Evolutionary conservation across 2,113 vertebrate genomes (phyloP).

Genomic region (Lonchura striata): DNA sequence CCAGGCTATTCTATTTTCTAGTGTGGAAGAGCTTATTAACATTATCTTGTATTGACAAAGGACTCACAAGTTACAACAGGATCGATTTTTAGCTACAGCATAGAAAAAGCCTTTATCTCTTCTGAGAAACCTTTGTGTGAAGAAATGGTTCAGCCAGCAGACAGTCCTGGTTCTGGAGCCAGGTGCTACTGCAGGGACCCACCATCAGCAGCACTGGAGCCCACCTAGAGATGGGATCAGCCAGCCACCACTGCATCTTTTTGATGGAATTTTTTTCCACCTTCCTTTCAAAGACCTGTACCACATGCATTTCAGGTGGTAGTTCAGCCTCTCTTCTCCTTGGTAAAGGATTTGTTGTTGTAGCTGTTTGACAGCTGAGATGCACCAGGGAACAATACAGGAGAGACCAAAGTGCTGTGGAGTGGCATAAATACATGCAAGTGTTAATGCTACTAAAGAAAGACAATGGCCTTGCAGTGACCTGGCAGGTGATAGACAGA

Average conservation of each 20-base stretch:
- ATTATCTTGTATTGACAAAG: not conserved
- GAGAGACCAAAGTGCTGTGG: not conserved
- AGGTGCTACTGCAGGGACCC: not conserved
- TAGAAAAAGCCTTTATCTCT: not conserved
- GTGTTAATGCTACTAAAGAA: not conserved
- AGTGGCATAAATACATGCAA: not conserved
- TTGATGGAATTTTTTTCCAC: not conserved
- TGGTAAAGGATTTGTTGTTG: not conserved
- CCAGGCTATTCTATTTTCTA: not conserved
- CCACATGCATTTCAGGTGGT: not conserved
- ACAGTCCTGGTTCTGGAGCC: not conserved
- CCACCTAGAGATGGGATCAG: not conserved
- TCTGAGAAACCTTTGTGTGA: not conserved
- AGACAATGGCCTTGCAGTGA: not conserved
- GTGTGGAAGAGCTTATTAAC: not conserved
- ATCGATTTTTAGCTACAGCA: not conserved
- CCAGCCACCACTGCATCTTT: not conserved
- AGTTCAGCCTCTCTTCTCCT: not conserved
- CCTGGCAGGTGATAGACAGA: rapidly evolving
- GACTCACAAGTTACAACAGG: not conserved
- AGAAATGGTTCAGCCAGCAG: not conserved
- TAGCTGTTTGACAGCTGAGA: not conserved
- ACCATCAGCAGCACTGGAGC: not conserved
- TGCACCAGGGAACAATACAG: not conserved
- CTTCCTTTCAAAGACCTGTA: not conserved